A percentile compares a stretch with the other conserved stretches of the same genome.
Evolutionary conservation across 1,140 invertebrate genomes (phyloP).

Genomic region (Procambarus clarkii): DNA sequence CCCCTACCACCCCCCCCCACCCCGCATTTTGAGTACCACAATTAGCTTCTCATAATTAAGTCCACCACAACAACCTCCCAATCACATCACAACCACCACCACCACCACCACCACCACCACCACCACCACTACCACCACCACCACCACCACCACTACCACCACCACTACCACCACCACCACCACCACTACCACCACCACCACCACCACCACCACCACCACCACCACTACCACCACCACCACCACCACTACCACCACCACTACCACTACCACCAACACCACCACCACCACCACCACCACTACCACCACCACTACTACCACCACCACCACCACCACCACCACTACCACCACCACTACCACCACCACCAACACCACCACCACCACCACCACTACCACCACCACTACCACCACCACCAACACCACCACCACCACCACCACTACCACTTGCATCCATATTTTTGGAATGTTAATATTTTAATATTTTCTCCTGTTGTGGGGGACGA

Average conservation of each 20-base stretch:
- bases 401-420: neutral
- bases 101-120: neutral
- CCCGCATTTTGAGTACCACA: too few species aligned
- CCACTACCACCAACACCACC: neutral
- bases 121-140: neutral
- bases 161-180: neutral
- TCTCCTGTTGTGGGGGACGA: neutral
- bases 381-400: neutral
- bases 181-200: neutral
- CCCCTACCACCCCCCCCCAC: neutral
- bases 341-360: constrained; percentile 1
- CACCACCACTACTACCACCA: neutral
- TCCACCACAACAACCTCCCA: neutral
- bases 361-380: neutral
- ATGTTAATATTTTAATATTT: neutral
- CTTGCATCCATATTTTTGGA: neutral
- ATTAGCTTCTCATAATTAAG: neutral
- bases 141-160: neutral
- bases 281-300: neutral
- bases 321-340: neutral
- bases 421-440: neutral
- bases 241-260: neutral
- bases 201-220: neutral
- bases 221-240: neutral
- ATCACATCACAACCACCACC: neutral